Conservation (phyloP, 2,113 vertebrate species). For the Micronycteris hirsuta region DNA sequence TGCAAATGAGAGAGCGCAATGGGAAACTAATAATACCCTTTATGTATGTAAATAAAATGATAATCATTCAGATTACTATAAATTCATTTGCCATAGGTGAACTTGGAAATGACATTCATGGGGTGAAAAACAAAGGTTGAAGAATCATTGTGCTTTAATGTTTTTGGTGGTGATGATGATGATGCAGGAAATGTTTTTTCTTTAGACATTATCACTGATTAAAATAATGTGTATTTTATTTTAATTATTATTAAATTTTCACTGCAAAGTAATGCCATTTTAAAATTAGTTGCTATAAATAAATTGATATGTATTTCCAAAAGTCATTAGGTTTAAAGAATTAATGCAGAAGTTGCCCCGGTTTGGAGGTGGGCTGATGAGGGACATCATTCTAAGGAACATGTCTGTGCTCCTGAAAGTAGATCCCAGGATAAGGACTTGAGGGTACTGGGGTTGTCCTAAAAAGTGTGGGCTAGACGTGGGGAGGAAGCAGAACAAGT, state of each 20-base stretch:
- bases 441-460: not conserved
- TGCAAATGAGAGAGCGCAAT: not conserved
- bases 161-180: not conserved
- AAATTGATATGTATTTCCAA: not conserved
- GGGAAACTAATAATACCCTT: not conserved
- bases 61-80: not conserved
- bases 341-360: not conserved
- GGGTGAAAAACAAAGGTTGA: not conserved
- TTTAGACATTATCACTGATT: not conserved
- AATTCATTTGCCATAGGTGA: not conserved
- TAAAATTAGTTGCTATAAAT: not conserved
- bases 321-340: not conserved
- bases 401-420: not conserved
- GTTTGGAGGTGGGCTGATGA: not conserved
- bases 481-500: too few species aligned
- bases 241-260: not conserved
- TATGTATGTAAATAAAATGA: not conserved
- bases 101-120: not conserved
- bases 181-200: not conserved
- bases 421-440: not conserved
- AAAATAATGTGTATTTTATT: not conserved
- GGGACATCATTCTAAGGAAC: not conserved
- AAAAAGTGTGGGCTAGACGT: rapidly evolving
- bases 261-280: not conserved
- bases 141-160: not conserved